phyloP scores from a whole-genome alignment of 1,140 invertebrate species.

The Drosophila sulfurigaster region DNA sequence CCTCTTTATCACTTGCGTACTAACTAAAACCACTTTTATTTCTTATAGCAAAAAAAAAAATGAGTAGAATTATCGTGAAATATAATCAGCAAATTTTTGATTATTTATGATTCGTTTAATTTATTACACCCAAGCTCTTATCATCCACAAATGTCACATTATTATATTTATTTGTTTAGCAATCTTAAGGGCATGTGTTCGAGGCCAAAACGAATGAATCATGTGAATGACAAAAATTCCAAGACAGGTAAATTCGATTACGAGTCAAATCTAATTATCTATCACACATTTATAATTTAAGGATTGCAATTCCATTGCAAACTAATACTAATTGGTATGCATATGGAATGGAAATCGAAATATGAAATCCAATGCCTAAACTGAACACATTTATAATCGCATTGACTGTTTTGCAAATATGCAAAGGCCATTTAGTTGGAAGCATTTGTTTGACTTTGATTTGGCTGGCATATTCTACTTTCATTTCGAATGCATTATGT shows the following conservation, averaged over 20 bases:
- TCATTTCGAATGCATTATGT: constrained; percentile 6
- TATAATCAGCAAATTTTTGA: constrained; percentile 16
- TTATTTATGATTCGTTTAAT: constrained; percentile 34
- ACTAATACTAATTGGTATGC: background rate
- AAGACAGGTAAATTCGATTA: background rate
- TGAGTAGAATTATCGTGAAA: background rate
- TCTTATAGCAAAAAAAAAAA: background rate
- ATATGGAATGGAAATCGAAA: background rate
- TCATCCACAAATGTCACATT: constrained; percentile 23
- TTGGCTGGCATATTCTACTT: background rate
- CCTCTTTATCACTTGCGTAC: background rate
- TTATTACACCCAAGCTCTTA: constrained; percentile 25
- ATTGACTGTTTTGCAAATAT: background rate
- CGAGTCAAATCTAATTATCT: background rate
- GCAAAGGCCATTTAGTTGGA: background rate
- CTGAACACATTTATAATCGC: background rate
- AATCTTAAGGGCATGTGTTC: constrained; percentile 26
- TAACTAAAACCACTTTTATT: constrained; percentile 3
- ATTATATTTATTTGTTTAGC: constrained; percentile 25
- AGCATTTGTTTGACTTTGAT: constrained; percentile 4
- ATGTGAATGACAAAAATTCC: background rate
- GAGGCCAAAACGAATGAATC: constrained; percentile 21
- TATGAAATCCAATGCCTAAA: background rate
- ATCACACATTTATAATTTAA: background rate
- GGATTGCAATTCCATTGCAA: background rate